Percentiles rank a stretch among this genome's conserved stretches.
Conservation (phyloP, 2,888 invertebrate genomes). For the Drosophila histrio region DNA sequence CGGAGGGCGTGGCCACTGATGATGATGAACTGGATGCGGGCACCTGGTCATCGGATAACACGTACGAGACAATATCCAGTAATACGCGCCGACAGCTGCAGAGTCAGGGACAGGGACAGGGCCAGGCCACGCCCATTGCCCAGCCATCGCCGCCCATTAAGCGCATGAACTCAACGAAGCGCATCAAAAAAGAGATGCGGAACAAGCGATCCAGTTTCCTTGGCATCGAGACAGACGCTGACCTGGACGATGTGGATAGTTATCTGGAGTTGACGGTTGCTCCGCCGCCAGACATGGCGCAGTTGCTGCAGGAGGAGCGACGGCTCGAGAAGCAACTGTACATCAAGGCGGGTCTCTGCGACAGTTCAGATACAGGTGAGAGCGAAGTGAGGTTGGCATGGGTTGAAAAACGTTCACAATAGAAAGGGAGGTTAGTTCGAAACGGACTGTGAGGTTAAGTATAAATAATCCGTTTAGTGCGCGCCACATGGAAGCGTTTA, state of each 20-base stretch:
- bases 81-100: constrained; percentile 53
- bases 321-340: constrained; percentile 91
- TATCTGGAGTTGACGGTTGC: constrained; percentile 89
- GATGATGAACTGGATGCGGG: constrained; percentile 71
- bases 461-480: constrained; percentile 78
- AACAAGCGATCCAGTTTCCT: constrained; percentile 94
- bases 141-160: constrained; percentile 85
- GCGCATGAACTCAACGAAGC: constrained; percentile 91
- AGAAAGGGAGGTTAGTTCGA: constrained; percentile 4
- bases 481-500: constrained; percentile 24
- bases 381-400: neutral
- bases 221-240: constrained; percentile 90
- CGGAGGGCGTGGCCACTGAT: constrained; percentile 10
- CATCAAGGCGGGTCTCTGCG: constrained; percentile 89
- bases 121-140: constrained; percentile 27
- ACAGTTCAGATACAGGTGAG: constrained; percentile 87
- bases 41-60: constrained; percentile 81
- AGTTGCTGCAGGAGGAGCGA: constrained; percentile 91
- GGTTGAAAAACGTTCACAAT: constrained; percentile 40
- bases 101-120: constrained; percentile 19
- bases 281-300: constrained; percentile 92
- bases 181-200: constrained; percentile 93
- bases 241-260: constrained; percentile 86
- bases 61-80: constrained; percentile 82
- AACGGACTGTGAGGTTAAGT: constrained; percentile 57